These are phyloP conservation scores for Trachymyrmex cornetzi DNA, from an alignment of 1,140 invertebrate species.

Conservation along the genomic window DNA sequence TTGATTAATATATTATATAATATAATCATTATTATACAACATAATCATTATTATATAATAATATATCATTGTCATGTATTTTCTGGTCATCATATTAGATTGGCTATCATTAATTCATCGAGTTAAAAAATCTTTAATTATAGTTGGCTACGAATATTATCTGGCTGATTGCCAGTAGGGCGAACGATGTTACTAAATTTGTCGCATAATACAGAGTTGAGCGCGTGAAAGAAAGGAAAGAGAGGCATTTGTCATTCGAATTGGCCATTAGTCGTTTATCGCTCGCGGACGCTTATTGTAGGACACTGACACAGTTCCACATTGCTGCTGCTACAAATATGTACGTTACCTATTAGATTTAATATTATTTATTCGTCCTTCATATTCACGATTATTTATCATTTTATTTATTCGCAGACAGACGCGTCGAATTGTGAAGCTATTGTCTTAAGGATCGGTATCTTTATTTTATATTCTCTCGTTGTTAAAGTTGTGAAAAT, in stretches of 20 bases:
- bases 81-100: conserved; percentile 68
- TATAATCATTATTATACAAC: no score
- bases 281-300: background rate
- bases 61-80: conserved; percentile 33
- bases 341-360: conserved; percentile 60
- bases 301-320: background rate
- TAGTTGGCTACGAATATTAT: conserved; percentile 34
- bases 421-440: conserved; percentile 9
- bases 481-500: conserved; percentile 49
- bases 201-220: background rate
- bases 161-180: conserved; percentile 51
- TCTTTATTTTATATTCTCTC: conserved; percentile 20
- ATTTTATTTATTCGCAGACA: conserved; percentile 27
- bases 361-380: conserved; percentile 58
- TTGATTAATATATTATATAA: conserved; percentile 51
- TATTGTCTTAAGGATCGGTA: conserved; percentile 24
- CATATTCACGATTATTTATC: conserved; percentile 38
- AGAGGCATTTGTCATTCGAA: conserved; percentile 15
- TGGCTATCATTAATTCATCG: conserved; percentile 38
- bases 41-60: no score
- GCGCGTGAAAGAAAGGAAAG: background rate
- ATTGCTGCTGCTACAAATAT: conserved; percentile 55
- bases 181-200: conserved; percentile 18
- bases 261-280: conserved; percentile 33
- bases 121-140: conserved; percentile 45